phyloP scores from a whole-genome alignment of 2,888 invertebrate genomes.

The Andrena praecox region DNA sequence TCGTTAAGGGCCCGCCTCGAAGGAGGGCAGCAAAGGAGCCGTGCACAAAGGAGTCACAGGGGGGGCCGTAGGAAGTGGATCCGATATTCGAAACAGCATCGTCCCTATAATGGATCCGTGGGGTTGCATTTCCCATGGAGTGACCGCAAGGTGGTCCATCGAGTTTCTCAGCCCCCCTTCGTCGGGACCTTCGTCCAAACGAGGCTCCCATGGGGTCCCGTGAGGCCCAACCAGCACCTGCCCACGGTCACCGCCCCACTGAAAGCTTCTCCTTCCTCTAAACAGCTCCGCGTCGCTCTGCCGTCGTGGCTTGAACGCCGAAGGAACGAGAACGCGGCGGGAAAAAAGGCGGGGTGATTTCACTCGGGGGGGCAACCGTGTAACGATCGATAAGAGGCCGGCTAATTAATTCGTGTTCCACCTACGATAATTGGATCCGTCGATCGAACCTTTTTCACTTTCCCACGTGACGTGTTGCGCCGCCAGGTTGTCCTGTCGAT shows the following conservation, averaged over 20 bases:
- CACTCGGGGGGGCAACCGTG: slow-evolving; percentile 34
- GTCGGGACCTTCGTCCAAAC: slow-evolving; percentile 65
- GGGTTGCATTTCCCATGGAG: slow-evolving; percentile 82
- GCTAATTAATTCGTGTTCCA: slow-evolving; percentile 80
- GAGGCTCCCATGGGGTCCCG: slow-evolving; percentile 79
- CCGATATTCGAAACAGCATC: slow-evolving; percentile 58
- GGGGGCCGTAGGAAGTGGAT: slow-evolving; percentile 58
- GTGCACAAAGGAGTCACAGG: slow-evolving; percentile 48
- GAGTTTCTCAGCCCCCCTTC: slow-evolving; percentile 77
- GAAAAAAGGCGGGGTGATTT: slow-evolving; percentile 41
- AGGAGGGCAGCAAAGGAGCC: slow-evolving; percentile 20
- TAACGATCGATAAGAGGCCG: slow-evolving; percentile 69
- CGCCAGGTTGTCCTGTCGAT: slow-evolving; percentile 33
- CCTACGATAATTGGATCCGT: slow-evolving; percentile 76
- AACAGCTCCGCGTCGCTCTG: slow-evolving; percentile 20
- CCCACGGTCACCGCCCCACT: slow-evolving; percentile 65
- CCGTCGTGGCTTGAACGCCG: slow-evolving; percentile 22
- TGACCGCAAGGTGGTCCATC: slow-evolving; percentile 82
- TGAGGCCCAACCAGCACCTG: slow-evolving; percentile 67
- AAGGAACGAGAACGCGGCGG: neutral
- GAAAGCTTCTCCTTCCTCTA: slow-evolving; percentile 57
- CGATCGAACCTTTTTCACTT: slow-evolving; percentile 75
- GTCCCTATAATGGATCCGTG: slow-evolving; percentile 64
- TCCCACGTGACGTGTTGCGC: slow-evolving; percentile 69
- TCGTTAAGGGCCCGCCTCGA: slow-evolving; percentile 20